Evolutionary conservation across 2,888 invertebrate species (phyloP), one percentile per base, ranked within the genome.

Genomic region (Malacosoma neustria): DNA sequence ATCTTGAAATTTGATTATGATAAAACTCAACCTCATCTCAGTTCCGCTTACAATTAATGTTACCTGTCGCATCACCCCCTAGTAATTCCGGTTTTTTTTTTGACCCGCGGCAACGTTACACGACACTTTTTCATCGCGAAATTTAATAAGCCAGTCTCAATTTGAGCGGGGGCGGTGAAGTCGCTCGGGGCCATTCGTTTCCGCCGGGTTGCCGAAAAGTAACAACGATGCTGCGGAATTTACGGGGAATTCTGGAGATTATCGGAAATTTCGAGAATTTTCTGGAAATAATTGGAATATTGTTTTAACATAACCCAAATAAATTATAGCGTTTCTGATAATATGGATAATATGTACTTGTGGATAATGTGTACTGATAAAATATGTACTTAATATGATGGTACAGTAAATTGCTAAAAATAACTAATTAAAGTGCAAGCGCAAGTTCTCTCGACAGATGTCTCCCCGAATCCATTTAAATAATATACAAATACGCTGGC

Each of bases 51-150:
- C 22, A 22, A 22, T 22, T 22, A 22, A 22, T 22, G 22, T 22
- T 22, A 22, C 22, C 22, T 22, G 22, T 22, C 22, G 22, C 9
- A 22, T 22, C 22, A 22, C 22, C 22, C 22, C 9, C 22, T 22
- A 9, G 22, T 22, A 22, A 22, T 22, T 22, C 9, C 22, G 9
- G 22, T 22, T 22, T 22, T n/a, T 22, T 22, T 22, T 22, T 22
- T 22, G 9, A 7, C 22, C 22, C 22, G 22, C 13, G 34, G 29
- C 13, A 11, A 13, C 34, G 34, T 34, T 29, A 35, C 36, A 41
- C 40, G 43, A 48, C 51, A 51, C 44, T 57, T 61, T 60, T 60
- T 52, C 54, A 56, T 49, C 22, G 48, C 45, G 46, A 54, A 61
- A 57, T 61, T 61, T 59, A 61, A 61, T 61, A 61, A 61, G 43